phyloP scores from a whole-genome alignment of 2,888 invertebrate species.

The Psylliodes chrysocephalus region DNA sequence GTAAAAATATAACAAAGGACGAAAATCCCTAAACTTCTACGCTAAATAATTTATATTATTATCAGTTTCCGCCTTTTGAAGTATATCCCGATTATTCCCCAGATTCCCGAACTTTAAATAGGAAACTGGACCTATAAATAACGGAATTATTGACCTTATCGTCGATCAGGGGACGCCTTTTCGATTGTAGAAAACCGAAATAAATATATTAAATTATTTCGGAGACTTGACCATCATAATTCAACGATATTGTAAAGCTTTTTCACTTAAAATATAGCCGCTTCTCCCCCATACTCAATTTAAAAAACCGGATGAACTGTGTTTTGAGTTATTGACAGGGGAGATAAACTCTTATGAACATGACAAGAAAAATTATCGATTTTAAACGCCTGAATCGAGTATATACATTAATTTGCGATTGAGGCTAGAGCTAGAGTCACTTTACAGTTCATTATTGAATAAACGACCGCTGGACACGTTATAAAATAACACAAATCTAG shows the following conservation, averaged over 20 bases:
- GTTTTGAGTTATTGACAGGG: conserved; percentile 29
- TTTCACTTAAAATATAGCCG: conserved; percentile 41
- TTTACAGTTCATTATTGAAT: too few species aligned
- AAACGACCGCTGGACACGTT: too few species aligned
- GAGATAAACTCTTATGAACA: conserved; percentile 28
- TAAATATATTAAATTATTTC: conserved; percentile 49
- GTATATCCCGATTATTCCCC: conserved; percentile 19
- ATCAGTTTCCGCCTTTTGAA: conserved; percentile 20
- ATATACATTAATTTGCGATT: too few species aligned
- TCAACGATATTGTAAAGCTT: conserved; percentile 47
- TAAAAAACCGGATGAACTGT: conserved; percentile 43
- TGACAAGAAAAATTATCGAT: too few species aligned
- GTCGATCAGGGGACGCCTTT: conserved; percentile 29
- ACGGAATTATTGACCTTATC: conserved; percentile 43
- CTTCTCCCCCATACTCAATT: conserved; percentile 43
- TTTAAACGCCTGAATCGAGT: too few species aligned
- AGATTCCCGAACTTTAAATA: conserved; percentile 35
- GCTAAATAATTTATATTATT: conserved; percentile 4
- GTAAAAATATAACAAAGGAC: too few species aligned
- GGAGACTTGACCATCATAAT: conserved; percentile 47
- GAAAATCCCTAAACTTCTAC: too few species aligned
- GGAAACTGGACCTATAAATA: conserved; percentile 39
- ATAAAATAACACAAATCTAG: too few species aligned
- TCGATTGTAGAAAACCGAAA: conserved; percentile 9
- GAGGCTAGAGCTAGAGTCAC: too few species aligned